Evolutionary conservation across 2,888 invertebrate genomes (phyloP).

Genomic region (Drosophila nigricruria): DNA sequence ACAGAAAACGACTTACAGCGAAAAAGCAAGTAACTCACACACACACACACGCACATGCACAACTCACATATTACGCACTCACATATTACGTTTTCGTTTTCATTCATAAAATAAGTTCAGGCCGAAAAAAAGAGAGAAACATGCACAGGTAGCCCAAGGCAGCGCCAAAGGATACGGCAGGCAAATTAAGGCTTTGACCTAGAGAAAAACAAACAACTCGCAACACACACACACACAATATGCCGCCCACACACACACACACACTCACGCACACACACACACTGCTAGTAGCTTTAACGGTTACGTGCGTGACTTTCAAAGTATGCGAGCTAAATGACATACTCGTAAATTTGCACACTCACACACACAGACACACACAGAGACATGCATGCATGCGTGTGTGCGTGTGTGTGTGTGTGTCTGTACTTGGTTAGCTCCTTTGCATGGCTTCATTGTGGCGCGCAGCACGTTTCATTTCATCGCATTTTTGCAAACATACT

Average conservation of each 20-base stretch:
- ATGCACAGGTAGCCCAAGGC: conserved; percentile 53
- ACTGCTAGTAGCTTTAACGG: conserved; percentile 54
- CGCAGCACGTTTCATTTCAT: conserved; percentile 81
- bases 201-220: conserved; percentile 72
- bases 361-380: background rate
- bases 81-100: conserved; percentile 46
- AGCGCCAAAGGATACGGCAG: conserved; percentile 59
- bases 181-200: conserved; percentile 81
- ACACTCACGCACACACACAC: conserved; percentile 3
- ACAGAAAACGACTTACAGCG: conserved; percentile 19
- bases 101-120: conserved; percentile 67
- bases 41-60: conserved; percentile 3
- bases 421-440: conserved; percentile 54
- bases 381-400: background rate
- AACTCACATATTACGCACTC: conserved; percentile 16
- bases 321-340: conserved; percentile 73
- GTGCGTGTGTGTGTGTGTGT: conserved; percentile 18
- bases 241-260: conserved; percentile 29
- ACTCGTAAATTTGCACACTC: conserved; percentile 65
- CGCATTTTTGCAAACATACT: conserved; percentile 55
- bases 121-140: conserved; percentile 50
- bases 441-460: conserved; percentile 80
- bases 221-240: conserved; percentile 27
- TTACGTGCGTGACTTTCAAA: conserved; percentile 77
- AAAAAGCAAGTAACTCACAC: conserved; percentile 42